These are phyloP conservation scores for Sebastes trivittatus DNA, from an alignment of 2,797 vertebrate species.

Conservation along the genomic window DNA sequence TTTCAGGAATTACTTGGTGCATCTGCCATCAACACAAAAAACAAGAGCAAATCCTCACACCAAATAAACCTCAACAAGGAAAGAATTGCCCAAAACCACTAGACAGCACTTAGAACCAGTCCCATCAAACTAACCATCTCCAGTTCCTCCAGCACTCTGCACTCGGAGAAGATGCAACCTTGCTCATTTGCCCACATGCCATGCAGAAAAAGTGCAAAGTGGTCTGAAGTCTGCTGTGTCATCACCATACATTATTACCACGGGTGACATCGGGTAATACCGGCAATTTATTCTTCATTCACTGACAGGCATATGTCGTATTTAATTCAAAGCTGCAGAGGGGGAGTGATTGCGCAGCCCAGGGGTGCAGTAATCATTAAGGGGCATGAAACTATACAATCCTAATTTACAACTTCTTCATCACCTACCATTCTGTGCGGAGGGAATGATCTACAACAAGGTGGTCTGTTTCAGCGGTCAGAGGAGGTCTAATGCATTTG, in stretches of 20 bases:
- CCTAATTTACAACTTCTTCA: constrained; percentile 78
- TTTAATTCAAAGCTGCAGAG: constrained; percentile 65
- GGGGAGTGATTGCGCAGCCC: constrained; percentile 64
- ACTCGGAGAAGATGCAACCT: constrained; percentile 43
- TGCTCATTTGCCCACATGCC: constrained; percentile 42
- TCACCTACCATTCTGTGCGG: constrained; percentile 56
- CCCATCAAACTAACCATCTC: constrained; percentile 3
- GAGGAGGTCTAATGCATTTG: constrained; percentile 79
- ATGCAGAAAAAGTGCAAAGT: constrained; percentile 55
- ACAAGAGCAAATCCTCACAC: not conserved
- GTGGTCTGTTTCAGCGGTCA: constrained; percentile 75
- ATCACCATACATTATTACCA: constrained; percentile 67
- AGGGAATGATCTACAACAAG: constrained; percentile 73
- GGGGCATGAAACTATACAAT: constrained; percentile 72
- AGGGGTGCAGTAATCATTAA: constrained; percentile 71
- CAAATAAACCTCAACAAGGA: not conserved
- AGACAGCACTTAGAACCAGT: constrained; percentile 10
- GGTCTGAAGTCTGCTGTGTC: constrained; percentile 60
- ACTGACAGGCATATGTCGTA: constrained; percentile 62
- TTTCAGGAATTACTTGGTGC: not conserved
- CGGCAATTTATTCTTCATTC: constrained; percentile 63
- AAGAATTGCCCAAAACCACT: not conserved
- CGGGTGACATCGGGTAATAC: constrained; percentile 66
- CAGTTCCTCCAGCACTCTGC: constrained; percentile 21
- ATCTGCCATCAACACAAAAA: not conserved